These are phyloP conservation scores for Mactromeris polynyma DNA, from an alignment of 2,888 invertebrate genomes.

Conservation along the genomic window DNA sequence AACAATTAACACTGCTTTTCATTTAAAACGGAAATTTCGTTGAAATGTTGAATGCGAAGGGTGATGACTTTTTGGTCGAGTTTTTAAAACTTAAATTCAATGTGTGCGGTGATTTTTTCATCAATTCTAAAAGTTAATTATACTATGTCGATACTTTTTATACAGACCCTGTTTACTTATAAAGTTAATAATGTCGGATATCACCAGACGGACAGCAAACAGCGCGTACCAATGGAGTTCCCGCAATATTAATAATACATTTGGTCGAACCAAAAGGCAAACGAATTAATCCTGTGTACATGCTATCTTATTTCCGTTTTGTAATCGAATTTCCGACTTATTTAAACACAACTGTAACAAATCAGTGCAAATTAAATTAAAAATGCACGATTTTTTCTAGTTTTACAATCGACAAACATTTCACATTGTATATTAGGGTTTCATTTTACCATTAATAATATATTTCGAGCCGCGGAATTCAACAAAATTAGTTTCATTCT, in stretches of 20 bases:
- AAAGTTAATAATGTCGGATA: background rate
- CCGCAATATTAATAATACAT: background rate
- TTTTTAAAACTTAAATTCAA: too few species aligned
- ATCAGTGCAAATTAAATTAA: background rate
- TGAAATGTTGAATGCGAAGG: background rate
- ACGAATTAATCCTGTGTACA: background rate
- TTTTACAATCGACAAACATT: background rate
- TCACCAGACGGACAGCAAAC: background rate
- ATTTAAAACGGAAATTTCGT: background rate
- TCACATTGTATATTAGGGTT: background rate
- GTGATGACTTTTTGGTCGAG: too few species aligned
- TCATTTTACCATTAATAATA: background rate
- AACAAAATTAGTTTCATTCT: too few species aligned
- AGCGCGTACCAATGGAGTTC: background rate
- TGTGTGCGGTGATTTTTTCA: too few species aligned
- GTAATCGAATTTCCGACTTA: conserved; percentile 12
- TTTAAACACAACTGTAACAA: background rate
- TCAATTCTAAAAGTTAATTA: too few species aligned
- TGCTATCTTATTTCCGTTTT: conserved; percentile 4
- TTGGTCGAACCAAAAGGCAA: background rate
- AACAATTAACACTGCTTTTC: background rate
- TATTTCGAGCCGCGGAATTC: too few species aligned
- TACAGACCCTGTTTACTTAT: background rate
- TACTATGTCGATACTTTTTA: too few species aligned
- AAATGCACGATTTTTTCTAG: background rate